These are phyloP conservation scores for Daphoenositta chrysoptera DNA, from an alignment of 2,113 vertebrate species.

Conservation along the genomic window DNA sequence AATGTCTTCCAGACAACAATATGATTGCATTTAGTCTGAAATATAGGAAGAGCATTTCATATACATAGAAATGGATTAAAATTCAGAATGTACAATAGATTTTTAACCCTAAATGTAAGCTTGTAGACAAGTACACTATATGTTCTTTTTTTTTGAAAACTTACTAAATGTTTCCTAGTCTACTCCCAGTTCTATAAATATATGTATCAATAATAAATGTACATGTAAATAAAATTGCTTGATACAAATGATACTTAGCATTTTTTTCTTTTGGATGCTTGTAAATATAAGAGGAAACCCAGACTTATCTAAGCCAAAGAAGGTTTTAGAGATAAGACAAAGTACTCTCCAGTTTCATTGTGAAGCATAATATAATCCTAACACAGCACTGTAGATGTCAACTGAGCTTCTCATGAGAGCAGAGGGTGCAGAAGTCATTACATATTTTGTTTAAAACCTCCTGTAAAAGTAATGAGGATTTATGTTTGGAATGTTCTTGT, in stretches of 20 bases:
- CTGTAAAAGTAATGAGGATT: background rate
- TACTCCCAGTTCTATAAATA: background rate
- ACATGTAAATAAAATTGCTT: background rate
- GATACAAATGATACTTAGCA: background rate
- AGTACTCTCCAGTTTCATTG: background rate
- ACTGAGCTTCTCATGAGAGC: background rate
- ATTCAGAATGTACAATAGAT: background rate
- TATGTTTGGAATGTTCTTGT: background rate
- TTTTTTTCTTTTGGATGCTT: background rate
- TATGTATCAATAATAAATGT: background rate
- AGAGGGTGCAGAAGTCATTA: background rate
- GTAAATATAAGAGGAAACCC: background rate
- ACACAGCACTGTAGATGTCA: background rate
- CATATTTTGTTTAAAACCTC: background rate
- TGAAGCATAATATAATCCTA: background rate
- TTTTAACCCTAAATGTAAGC: background rate
- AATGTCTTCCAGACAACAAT: background rate
- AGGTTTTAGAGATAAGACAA: background rate
- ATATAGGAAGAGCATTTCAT: background rate
- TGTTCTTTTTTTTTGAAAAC: background rate
- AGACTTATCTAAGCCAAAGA: background rate
- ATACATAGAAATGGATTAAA: background rate
- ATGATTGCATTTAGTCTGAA: background rate
- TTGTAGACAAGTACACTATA: background rate
- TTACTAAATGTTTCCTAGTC: background rate